Evolutionary conservation across 2,888 invertebrate species (phyloP), one percentile per base, ranked within the genome.

Genomic region (Alentia gelatinosa): DNA sequence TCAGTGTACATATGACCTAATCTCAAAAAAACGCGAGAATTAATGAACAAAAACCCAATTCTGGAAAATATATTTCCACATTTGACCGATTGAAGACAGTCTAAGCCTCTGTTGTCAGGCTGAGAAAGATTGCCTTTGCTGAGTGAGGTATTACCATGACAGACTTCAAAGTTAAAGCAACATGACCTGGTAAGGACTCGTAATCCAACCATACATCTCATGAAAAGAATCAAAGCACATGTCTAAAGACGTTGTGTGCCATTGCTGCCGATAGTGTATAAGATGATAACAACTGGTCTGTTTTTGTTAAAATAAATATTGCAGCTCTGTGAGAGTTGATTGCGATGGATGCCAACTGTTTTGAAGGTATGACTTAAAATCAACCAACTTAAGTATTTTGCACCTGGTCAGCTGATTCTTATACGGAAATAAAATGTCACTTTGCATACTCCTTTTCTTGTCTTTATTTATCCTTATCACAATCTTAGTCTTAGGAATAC

Each of bases 391-490:
- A n/a, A n/a, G n/a, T n/a, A n/a, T n/a, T n/a, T n/a, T n/a, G n/a
- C 15, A 79, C 37, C 35, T 79, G 79, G 39, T 39, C 37, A 79
- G 79, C 15, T 39, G 79, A 79, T 79, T 79, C 79, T 79, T 19
- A 79, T 3, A 39, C 79, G 39, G 35, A 79, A 79, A 37, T 74
- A 74, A 74, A 79, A 79, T 79, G 79, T 79, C 79, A 79, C 35
- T 79, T 19, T 79, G 79, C 39, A 39, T 39, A 35, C 33, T 74
- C 3, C 33, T 33, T 26, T 19, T 74, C 30, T 19, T 74, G 30
- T 74, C 1, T 5, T 74, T 19, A 26, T 74, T 33, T 47, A 47
- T n/a, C n/a, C n/a, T n/a, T n/a, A n/a, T n/a, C n/a, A n/a, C n/a
- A n/a, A n/a, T n/a, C n/a, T n/a, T n/a, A n/a, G n/a, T n/a, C n/a